phyloP scores from a whole-genome alignment of 2,888 invertebrate genomes.

The Dasysyrphus tricinctus region DNA sequence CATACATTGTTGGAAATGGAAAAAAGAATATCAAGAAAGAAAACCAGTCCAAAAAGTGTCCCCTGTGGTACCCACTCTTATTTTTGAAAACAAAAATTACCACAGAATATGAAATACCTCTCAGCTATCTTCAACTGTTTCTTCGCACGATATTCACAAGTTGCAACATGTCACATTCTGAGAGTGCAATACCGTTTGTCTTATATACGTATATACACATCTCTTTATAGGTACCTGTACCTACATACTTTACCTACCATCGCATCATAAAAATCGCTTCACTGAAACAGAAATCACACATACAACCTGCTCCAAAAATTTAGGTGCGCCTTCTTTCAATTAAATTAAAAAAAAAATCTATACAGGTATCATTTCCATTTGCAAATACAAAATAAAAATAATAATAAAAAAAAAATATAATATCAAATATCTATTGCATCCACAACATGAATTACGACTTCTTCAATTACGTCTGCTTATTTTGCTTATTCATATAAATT shows the following conservation, averaged over 20 bases:
- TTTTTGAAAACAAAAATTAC: background rate
- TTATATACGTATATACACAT: background rate
- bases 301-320: slow-evolving; percentile 40
- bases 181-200: slow-evolving; percentile 26
- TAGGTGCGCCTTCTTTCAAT: slow-evolving; percentile 56
- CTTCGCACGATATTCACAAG: slow-evolving; percentile 24
- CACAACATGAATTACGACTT: slow-evolving; percentile 66
- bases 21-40: background rate
- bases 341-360: background rate
- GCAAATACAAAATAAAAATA: slow-evolving; percentile 7
- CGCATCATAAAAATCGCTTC: slow-evolving; percentile 18
- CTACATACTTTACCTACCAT: background rate
- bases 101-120: background rate
- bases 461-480: slow-evolving; percentile 70
- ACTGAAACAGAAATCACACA: slow-evolving; percentile 35
- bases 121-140: background rate
- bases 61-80: slow-evolving; percentile 19
- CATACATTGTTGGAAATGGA: background rate
- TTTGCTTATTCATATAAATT: slow-evolving; percentile 40
- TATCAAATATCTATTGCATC: slow-evolving; percentile 70
- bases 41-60: slow-evolving; percentile 3
- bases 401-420: slow-evolving; percentile 8
- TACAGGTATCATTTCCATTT: slow-evolving; percentile 2
- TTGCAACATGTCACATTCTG: slow-evolving; percentile 19
- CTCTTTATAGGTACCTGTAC: background rate